Evolutionary conservation across 2,888 invertebrate genomes (phyloP).

Genomic region (Synergus umbraculus): DNA sequence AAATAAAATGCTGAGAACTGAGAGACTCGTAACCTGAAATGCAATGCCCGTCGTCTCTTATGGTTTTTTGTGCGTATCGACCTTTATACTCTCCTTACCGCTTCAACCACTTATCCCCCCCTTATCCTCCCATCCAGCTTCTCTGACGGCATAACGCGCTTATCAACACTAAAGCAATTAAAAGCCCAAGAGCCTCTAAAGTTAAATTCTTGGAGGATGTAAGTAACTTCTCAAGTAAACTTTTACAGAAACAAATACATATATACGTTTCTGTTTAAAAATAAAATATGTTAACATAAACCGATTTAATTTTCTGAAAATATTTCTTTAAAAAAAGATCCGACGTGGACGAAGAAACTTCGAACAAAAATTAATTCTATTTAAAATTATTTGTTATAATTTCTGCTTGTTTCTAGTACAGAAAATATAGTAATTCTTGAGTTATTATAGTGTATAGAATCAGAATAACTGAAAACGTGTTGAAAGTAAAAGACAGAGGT

Average conservation of each 20-base stretch:
- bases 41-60: constrained; percentile 35
- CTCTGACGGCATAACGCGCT: constrained; percentile 38
- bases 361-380: too few species aligned
- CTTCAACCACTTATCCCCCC: constrained; percentile 30
- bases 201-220: constrained; percentile 36
- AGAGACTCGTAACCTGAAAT: constrained; percentile 26
- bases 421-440: not conserved
- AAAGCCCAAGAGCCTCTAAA: constrained; percentile 34
- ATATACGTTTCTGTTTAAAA: not conserved
- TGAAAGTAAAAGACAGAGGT: not conserved
- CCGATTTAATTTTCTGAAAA: not conserved
- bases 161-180: constrained; percentile 38
- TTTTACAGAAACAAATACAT: not conserved
- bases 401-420: too few species aligned
- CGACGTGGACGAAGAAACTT: too few species aligned
- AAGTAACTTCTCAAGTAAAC: constrained; percentile 31
- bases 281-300: not conserved
- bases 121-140: not conserved
- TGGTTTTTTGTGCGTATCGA: constrained; percentile 34
- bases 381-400: too few species aligned
- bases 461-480: not conserved
- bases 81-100: constrained; percentile 36
- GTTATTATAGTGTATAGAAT: not conserved
- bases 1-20: not conserved
- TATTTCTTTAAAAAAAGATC: too few species aligned